Percentiles rank a stretch among this genome's conserved stretches.
Evolutionary conservation across 2,888 invertebrate genomes (phyloP).

Genomic region (Acleris laterana): DNA sequence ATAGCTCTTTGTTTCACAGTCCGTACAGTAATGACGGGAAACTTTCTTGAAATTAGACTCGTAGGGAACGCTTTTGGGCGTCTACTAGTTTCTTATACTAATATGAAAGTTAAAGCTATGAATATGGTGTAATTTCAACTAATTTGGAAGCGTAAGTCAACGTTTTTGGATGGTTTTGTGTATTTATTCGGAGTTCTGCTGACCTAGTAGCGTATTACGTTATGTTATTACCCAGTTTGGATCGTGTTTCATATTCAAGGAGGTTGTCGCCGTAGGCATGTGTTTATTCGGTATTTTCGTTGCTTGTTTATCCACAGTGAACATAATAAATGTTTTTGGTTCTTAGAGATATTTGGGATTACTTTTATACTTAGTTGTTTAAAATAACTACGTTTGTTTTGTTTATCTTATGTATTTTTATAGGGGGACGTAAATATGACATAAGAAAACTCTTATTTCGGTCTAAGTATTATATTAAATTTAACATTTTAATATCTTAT

Average conservation of each 20-base stretch:
- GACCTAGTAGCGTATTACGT: conserved; percentile 11
- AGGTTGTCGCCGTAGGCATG: conserved; percentile 1
- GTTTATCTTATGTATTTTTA: no score
- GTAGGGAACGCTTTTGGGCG: conserved; percentile 46
- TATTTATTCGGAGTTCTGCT: conserved; percentile 20
- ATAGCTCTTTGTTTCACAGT: conserved; percentile 61
- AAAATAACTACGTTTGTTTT: no score
- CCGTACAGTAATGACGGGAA: conserved; percentile 61
- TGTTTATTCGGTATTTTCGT: background rate
- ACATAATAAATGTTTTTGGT: background rate
- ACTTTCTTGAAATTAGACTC: conserved; percentile 58
- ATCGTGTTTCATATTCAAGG: background rate
- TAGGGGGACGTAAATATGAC: no score
- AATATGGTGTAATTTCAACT: conserved; percentile 44
- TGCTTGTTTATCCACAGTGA: background rate
- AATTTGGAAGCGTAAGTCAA: conserved; percentile 44
- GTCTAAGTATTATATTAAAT: no score
- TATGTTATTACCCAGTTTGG: conserved; percentile 19
- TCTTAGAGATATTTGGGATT: no score
- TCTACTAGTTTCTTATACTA: conserved; percentile 46
- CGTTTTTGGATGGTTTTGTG: conserved; percentile 29
- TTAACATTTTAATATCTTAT: no score
- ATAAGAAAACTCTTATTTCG: no score
- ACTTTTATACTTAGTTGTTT: no score
- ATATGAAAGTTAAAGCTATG: conserved; percentile 62